phyloP scores from a whole-genome alignment of 2,888 invertebrate species.

The Noctuana brunneofusca region DNA sequence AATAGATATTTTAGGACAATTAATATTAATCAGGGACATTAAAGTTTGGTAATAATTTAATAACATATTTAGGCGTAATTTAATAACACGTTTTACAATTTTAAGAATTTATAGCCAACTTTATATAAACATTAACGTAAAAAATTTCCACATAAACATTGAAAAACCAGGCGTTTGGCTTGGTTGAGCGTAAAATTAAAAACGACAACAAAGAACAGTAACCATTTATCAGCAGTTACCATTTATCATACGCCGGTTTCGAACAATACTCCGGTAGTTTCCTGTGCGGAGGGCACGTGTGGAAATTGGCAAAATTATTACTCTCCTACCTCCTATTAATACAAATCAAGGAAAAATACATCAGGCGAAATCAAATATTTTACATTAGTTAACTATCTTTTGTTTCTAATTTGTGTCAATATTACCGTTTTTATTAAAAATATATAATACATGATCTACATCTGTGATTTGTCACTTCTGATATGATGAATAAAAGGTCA shows the following conservation, averaged over 20 bases:
- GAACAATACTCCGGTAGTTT: slow-evolving; percentile 56
- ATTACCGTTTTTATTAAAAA: too few species aligned
- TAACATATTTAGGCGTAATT: neutral
- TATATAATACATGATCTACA: too few species aligned
- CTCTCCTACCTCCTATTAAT: slow-evolving; percentile 17
- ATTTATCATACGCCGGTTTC: slow-evolving; percentile 28
- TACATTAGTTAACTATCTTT: too few species aligned
- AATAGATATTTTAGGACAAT: neutral
- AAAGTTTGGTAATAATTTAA: neutral
- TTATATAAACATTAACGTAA: slow-evolving; percentile 6
- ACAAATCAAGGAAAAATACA: slow-evolving; percentile 7
- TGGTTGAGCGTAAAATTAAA: slow-evolving; percentile 35
- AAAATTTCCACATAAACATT: neutral
- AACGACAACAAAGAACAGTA: slow-evolving; percentile 28
- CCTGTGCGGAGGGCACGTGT: slow-evolving; percentile 48
- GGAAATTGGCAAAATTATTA: slow-evolving; percentile 40
- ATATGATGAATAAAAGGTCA: too few species aligned
- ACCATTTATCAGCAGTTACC: slow-evolving; percentile 4
- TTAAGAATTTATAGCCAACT: neutral
- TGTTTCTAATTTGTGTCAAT: neutral
- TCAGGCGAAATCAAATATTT: neutral
- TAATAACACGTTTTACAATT: neutral
- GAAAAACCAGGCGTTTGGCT: slow-evolving; percentile 11
- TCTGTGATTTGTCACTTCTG: too few species aligned
- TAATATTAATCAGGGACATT: neutral